Evolutionary conservation across 2,797 vertebrate species (phyloP).

Genomic region (Muscicapa comitata): DNA sequence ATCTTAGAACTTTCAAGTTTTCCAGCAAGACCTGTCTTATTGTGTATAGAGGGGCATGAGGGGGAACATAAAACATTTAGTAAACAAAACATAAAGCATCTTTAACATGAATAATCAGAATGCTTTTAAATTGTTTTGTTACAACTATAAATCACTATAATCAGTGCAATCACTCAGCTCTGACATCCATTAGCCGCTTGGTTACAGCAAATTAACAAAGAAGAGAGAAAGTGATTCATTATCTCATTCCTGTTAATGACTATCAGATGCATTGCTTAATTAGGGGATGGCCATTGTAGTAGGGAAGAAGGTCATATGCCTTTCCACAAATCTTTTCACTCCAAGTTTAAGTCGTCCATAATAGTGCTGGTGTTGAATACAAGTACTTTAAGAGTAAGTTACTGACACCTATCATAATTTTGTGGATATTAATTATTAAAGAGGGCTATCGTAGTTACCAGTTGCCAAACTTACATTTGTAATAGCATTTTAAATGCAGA

Average conservation of each 20-base stretch:
- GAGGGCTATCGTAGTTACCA: background rate
- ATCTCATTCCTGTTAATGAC: constrained; percentile 94
- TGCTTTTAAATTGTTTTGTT: constrained; percentile 94
- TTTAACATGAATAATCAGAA: constrained; percentile 86
- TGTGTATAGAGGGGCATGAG: constrained; percentile 23
- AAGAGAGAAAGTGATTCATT: constrained; percentile 91
- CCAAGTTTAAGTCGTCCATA: constrained; percentile 67
- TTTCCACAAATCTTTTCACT: constrained; percentile 80
- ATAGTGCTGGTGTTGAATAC: constrained; percentile 57
- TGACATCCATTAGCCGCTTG: constrained; percentile 94
- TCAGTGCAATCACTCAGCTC: constrained; percentile 96
- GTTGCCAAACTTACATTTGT: background rate
- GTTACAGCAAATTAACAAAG: constrained; percentile 94
- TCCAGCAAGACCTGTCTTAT: constrained; percentile 48
- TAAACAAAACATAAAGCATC: constrained; percentile 83
- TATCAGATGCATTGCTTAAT: constrained; percentile 94
- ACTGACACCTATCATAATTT: constrained; percentile 38
- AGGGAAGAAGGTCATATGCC: constrained; percentile 83
- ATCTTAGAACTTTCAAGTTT: constrained; percentile 71
- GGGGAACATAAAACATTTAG: constrained; percentile 78
- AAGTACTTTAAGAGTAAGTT: constrained; percentile 52
- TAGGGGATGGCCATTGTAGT: constrained; percentile 85
- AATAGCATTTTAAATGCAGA: background rate
- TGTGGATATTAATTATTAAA: constrained; percentile 41
- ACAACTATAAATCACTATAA: constrained; percentile 95